phyloP scores from a whole-genome alignment of 2,113 vertebrate genomes.

The Onychostruthus taczanowskii region DNA sequence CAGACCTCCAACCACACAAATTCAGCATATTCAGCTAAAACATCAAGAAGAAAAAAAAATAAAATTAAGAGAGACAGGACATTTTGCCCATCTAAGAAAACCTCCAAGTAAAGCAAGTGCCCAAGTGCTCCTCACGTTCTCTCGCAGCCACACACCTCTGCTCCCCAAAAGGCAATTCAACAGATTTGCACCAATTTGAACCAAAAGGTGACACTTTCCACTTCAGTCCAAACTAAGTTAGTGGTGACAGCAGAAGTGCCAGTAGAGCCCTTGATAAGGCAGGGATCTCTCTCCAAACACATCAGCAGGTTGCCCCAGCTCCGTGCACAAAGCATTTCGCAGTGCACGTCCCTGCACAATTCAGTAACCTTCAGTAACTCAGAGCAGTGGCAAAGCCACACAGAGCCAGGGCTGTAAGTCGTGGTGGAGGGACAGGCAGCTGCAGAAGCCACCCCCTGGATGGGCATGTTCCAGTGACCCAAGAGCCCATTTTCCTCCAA shows the following conservation, averaged over 20 bases:
- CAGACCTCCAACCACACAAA: constrained; percentile 23
- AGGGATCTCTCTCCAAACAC: not conserved
- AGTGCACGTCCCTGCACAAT: fast-evolving
- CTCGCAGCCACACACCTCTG: not conserved
- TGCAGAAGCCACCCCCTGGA: not conserved
- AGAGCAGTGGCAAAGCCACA: not conserved
- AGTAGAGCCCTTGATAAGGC: not conserved
- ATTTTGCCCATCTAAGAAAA: not conserved
- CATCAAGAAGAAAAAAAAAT: too few relatives aligned
- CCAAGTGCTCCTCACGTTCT: fast-evolving
- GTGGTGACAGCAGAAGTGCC: not conserved
- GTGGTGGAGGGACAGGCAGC: not conserved
- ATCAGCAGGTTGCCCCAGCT: not conserved
- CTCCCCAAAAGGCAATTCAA: not conserved
- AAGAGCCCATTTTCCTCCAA: not conserved
- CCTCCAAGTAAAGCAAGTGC: not conserved
- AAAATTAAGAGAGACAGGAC: not conserved
- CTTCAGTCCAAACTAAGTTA: not conserved
- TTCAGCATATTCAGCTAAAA: not conserved
- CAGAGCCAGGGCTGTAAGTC: not conserved
- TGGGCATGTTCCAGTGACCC: not conserved
- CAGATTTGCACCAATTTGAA: not conserved
- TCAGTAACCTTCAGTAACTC: not conserved
- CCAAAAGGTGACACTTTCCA: not conserved
- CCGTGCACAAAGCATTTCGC: not conserved